Base-by-base conservation (phyloP, 1,140 invertebrate genomes). In the Mercenaria mercenaria region DNA sequence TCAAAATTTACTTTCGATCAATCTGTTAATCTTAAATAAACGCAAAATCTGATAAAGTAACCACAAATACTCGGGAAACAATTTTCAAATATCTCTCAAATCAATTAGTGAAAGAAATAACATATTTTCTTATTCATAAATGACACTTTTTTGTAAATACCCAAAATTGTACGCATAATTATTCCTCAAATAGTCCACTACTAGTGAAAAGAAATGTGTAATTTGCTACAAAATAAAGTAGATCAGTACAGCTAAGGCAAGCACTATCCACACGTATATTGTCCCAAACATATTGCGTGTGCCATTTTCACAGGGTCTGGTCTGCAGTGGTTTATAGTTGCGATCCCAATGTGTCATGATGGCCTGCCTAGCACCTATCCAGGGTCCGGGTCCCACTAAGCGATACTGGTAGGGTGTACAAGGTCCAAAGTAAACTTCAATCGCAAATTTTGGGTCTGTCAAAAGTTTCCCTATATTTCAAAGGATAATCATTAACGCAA, bases 321-420 rank as follows among this genome's bases (percentile, higher is more conserved):
- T 56, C 52, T 56, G 23, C 10, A 56, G 23, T 29, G 93, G 93
- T 29, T 84, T 82, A 18, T 76, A 50, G 0, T 91, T 91, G 47
- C 93, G 84, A 26, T 92, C 91, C 92, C 93, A 93, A 18, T 92
- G 89, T 18, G 91, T 91, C 52, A 92, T 39, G 34, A 96, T 95
- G n/a, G 96, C 94, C 18, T 95, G 85, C 56, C 95, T 86, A 11
- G 96, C 96, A 1, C 95, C 96, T 0, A 86, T 29, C 96, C 96
- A 96, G 1, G 83, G 32, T 52, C 95, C 88, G 13, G 96, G 96
- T 2, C 96, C 96, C 43, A 86, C 52, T 41, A 96, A 90, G 61
- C 96, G 93, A 88, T 96, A 96, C 79, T 96, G 96, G 88, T 96
- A 96, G 0, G 96, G 95, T 6, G 94, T 85, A 81, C 94, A 95